Evolutionary conservation across 1,140 invertebrate species (phyloP), one percentile per base, ranked within the genome.

Genomic region (Diachasmimorpha longicaudata): DNA sequence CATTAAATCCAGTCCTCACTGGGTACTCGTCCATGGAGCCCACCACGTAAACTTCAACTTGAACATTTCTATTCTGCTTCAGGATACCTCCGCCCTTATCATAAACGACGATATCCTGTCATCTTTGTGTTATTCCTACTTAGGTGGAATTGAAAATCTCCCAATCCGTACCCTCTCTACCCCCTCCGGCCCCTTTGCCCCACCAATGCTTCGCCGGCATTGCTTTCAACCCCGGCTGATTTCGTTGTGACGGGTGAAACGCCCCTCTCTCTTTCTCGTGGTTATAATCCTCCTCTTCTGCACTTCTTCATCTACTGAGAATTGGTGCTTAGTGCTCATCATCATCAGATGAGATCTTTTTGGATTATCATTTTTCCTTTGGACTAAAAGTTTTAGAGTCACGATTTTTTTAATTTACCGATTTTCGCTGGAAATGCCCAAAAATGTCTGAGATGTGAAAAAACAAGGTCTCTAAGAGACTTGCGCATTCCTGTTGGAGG

Each of bases 1-100:
- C 88, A 89, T 89, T 89, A 89, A 89, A 88, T 88, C 87, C 85
- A 85, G 81, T 80, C 42, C 82, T 80, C 81, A 79, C 79, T 77
- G 79, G 79, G 78, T 79, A 76, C 78, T 77, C 81, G 55, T 71
- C 68, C 31, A 55, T 31, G 46, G n/a, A 23, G 25, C 55, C 55
- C 37, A 46, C 55, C 36, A 37, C 13, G 46, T 23, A 48, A 70
- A 52, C 36, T 39, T 68, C 16, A 67, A 44, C 21, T 67, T 21
- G 58, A 74, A 69, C 44, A 67, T 76, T 23, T 66, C 69, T 72
- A 75, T 76, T 70, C 31, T 63, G 75, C 75, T 78, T 78, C 78
- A 63, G 25, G 79, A 81, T 63, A 63, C 23, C 58, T 63, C 23
- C 25, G 63, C 75, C 75, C 75, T 79, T 75, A 79, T 77, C 75